These are phyloP conservation scores for Heliocidaris erythrogramma DNA, from an alignment of 35 echinoderm and acorn worm genomes.

Conservation along the genomic window DNA sequence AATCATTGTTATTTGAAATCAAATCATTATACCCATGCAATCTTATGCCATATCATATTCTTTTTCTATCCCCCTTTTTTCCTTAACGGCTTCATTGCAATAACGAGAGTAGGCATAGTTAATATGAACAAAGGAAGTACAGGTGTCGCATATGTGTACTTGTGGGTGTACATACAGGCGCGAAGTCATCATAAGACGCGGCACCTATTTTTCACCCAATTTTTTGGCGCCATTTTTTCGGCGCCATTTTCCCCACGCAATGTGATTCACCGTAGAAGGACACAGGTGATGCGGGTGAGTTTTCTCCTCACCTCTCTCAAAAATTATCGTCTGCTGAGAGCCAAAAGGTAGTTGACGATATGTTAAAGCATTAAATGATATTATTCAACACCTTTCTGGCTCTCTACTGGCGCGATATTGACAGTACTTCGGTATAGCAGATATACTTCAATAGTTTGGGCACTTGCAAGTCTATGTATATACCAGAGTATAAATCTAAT, in stretches of 20 bases:
- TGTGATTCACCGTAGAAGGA: neutral
- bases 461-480: neutral
- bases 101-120: neutral
- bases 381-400: neutral
- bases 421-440: neutral
- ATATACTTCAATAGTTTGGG: neutral
- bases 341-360: neutral
- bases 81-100: neutral
- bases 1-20: neutral
- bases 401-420: neutral
- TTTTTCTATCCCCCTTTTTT: neutral
- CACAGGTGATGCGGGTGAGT: neutral
- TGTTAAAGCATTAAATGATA: neutral
- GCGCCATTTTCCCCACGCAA: neutral
- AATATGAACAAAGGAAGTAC: neutral
- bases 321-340: neutral
- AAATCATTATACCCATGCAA: neutral
- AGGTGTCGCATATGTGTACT: neutral
- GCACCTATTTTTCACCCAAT: neutral
- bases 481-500: no score
- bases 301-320: neutral
- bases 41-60: neutral
- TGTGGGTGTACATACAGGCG: neutral
- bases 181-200: neutral
- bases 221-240: neutral